Conservation (phyloP, 2,888 invertebrate species). For the Limnephilus marmoratus region DNA sequence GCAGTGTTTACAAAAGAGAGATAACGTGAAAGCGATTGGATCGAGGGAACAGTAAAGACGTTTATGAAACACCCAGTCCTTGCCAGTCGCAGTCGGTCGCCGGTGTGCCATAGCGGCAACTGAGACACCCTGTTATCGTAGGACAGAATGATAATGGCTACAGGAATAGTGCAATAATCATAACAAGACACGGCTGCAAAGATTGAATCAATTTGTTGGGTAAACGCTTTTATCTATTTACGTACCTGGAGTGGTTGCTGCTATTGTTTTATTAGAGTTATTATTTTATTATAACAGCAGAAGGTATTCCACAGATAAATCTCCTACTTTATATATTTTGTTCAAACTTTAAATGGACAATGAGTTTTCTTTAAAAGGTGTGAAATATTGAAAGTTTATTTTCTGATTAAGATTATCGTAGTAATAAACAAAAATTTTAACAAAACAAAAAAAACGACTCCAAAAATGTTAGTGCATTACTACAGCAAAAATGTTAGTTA, state of each 20-base stretch:
- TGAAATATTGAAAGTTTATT: no score
- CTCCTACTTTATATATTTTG: neutral
- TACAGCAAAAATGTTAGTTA: no score
- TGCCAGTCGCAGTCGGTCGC: neutral
- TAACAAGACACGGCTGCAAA: constrained; percentile 1
- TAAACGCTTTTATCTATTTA: neutral
- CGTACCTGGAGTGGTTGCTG: neutral
- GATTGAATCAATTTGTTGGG: constrained; percentile 18
- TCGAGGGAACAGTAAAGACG: neutral
- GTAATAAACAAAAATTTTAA: no score
- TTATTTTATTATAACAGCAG: neutral
- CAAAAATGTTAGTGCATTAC: no score
- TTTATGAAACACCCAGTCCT: neutral
- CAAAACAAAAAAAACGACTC: no score
- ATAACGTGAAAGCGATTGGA: neutral
- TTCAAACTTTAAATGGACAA: neutral
- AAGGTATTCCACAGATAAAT: neutral
- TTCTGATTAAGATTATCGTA: no score
- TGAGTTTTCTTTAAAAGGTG: neutral
- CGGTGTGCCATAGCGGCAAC: neutral
- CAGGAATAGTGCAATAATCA: constrained; percentile 22
- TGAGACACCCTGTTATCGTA: constrained; percentile 28
- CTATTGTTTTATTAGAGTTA: neutral
- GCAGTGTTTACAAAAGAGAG: neutral
- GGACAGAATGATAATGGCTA: constrained; percentile 21